Base-by-base conservation (phyloP, 2,888 invertebrate genomes). In the Tinea pellionella region DNA sequence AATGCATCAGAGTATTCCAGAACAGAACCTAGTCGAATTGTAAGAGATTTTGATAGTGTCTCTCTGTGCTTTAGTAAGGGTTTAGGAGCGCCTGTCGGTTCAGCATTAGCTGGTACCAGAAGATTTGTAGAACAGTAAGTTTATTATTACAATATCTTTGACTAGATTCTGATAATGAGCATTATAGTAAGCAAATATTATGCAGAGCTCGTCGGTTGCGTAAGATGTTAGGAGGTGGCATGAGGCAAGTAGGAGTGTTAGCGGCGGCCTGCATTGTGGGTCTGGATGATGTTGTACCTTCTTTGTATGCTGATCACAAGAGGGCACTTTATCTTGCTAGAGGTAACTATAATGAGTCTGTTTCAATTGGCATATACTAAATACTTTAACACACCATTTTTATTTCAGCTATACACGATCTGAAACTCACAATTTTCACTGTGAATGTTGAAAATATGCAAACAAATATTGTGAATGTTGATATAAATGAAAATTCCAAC, bases 161-260 rank as follows among this genome's bases (percentile, higher is more conserved):
- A 42, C 15, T 42, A 8, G 3, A 3, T 4, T 42, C n/a, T 13
- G n/a, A 15, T 13, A 15, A 8, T 42, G 7, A 8, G 7, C 24
- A 24, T 24, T 24, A 2, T 24, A 24, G 24, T 3, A 24, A n/a
- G n/a, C 3, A 24, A 24, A 2, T 9, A 41, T 24, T 24, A 24
- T 16, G 2, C 55, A 93, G 93, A 68, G 94, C 94, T 1, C 85
- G 89, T 55, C 88, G 93, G 61, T 69, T 90, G 8, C 87, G 95
- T 16, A 96, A 96, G 78, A 93, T 90, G 0, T 74, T 96, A n/a
- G 96, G 96, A 4, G 96, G 96, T 18, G 95, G 92, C 1, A 94
- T 95, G 94, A 86, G 96, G 59, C 96, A 97, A 78, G 89, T 88
- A 19, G 96, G 96, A 11, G 79, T 96, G 13, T 70, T 96, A 42